A percentile compares a stretch with the other conserved stretches of the same genome.
These are phyloP conservation scores for Scrobipalpa atriplicella DNA, from an alignment of 2,888 invertebrate genomes.

Conservation along the genomic window DNA sequence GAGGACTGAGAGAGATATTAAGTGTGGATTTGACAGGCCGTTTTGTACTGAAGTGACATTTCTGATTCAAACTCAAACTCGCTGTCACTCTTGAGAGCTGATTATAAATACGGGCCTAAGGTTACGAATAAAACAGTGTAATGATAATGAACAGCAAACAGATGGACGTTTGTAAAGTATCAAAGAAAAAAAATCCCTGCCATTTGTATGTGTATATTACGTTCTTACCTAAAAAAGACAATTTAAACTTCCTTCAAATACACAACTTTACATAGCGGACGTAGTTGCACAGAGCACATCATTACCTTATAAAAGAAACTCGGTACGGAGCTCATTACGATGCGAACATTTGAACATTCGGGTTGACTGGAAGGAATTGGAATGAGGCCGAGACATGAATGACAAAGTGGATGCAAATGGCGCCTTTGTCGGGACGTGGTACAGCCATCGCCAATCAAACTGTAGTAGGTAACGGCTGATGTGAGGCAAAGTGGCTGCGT, in stretches of 20 bases:
- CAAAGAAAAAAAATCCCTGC: neutral
- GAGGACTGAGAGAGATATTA: no score
- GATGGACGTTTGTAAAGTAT: no score
- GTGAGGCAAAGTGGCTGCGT: constrained; percentile 22
- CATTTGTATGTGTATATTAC: neutral
- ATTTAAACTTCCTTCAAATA: neutral
- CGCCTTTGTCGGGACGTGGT: constrained; percentile 65
- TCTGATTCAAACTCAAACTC: no score
- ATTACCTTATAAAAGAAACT: constrained; percentile 66
- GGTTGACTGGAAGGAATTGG: constrained; percentile 61
- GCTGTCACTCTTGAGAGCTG: no score
- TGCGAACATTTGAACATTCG: constrained; percentile 54
- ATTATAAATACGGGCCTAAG: no score
- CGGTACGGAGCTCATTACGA: constrained; percentile 69
- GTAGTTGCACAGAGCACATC: constrained; percentile 43
- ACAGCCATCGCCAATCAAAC: constrained; percentile 51
- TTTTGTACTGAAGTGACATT: no score
- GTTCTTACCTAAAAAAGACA: neutral
- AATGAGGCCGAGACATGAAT: constrained; percentile 74
- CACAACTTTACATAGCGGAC: neutral
- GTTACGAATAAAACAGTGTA: no score
- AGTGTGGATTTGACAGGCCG: no score
- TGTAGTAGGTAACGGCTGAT: constrained; percentile 40
- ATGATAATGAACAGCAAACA: no score
- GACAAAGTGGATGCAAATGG: constrained; percentile 80